Base-by-base conservation (phyloP, 2,888 invertebrate species). In the Nemotelus pantherinus region DNA sequence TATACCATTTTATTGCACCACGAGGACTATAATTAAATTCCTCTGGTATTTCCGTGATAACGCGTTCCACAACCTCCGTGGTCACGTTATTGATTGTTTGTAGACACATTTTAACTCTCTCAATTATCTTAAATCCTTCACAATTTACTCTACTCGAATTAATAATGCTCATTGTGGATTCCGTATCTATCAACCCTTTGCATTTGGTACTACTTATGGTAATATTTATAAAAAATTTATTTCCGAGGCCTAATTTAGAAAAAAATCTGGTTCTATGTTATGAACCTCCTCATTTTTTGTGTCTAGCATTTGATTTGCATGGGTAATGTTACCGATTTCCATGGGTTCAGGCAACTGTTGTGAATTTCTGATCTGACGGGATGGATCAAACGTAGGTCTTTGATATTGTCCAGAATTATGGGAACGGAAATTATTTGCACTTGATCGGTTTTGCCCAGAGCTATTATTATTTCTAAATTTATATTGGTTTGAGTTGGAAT, bases 221-320 rank as follows among this genome's bases (percentile, higher is more conserved):
- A 1, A 25, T 25, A 25, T 25, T 25, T 25, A 25, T 25, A 25
- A 25, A 25, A 25, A 25, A 25, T 1, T 25, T 25, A 25, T 25
- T 25, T 25, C 25, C 25, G 25, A 25, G 1, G 1, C 25, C 25
- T 25, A 25, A 1, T 25, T 25, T 25, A 25, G 25, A 25, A 25
- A 25, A 25, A 25, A 25, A 25, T 25, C 58, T 58, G 58, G 58
- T 2, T 58, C 58, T 5, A 10, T 58, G 2, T 58, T 58, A 25
- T 58, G 58, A 58, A 58, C 58, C 58, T 58, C 58, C 25, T 58
- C 58, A 25, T 58, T 58, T 58, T 58, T 58, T n/a, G 58, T 58
- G 58, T 25, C 25, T 25, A 25, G 25, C 25, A 25, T 1, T 25
- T 58, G 9, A 58, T 4, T 58, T 58, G 9, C 58, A 58, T 25